These are phyloP conservation scores for Acrocephalus scirpaceus DNA, from an alignment of 2,797 vertebrate genomes.

Conservation along the genomic window DNA sequence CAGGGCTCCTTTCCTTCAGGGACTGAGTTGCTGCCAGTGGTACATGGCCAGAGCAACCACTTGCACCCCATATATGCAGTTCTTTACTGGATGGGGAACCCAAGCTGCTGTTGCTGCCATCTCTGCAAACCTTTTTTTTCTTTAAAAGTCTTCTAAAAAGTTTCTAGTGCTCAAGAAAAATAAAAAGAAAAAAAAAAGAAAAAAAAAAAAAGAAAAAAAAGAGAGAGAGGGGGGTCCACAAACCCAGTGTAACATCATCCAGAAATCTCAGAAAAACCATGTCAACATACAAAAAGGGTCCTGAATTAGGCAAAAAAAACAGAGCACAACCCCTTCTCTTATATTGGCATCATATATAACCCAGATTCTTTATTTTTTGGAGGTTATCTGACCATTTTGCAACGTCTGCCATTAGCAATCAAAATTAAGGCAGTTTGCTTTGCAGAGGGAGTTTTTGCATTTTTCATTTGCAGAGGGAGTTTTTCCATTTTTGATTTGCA, in stretches of 20 bases:
- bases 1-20: background rate
- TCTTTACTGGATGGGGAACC: background rate
- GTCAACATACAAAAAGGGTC: accelerated
- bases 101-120: background rate
- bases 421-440: background rate
- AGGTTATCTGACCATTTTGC: background rate
- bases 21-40: background rate
- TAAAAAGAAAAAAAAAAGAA: too few relatives aligned
- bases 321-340: background rate
- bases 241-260: background rate
- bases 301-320: background rate
- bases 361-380: background rate
- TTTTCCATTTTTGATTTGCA: background rate
- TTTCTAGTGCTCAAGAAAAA: background rate
- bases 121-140: background rate
- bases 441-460: background rate
- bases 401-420: background rate
- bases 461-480: background rate
- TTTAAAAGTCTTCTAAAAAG: background rate
- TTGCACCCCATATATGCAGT: background rate
- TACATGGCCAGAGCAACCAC: background rate
- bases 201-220: too few relatives aligned
- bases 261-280: background rate
- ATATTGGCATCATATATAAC: background rate
- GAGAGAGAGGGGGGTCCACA: background rate